A percentile compares a stretch with the other conserved stretches of the same genome.
Evolutionary conservation across 2,888 invertebrate species (phyloP).

Genomic region (Sesia bembeciformis): DNA sequence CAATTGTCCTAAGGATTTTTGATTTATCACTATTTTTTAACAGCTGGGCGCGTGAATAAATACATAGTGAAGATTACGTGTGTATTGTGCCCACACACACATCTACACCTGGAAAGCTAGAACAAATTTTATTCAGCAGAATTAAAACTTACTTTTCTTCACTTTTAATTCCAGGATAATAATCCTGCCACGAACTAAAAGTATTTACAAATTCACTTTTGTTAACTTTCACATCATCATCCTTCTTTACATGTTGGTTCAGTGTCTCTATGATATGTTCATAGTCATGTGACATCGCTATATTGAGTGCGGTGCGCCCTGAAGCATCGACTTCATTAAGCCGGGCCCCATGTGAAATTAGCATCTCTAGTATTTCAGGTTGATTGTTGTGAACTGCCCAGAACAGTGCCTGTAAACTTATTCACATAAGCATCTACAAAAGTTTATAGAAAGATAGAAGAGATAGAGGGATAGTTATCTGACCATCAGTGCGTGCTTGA

Average conservation of each 20-base stretch:
- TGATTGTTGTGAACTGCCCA: constrained; percentile 76
- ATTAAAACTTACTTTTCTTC: constrained; percentile 33
- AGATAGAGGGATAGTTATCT: no score
- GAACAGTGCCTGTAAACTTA: constrained; percentile 72
- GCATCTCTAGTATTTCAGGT: constrained; percentile 63
- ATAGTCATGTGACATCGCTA: constrained; percentile 70
- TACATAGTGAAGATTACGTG: no score
- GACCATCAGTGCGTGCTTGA: no score
- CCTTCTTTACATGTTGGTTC: constrained; percentile 36
- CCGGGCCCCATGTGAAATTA: constrained; percentile 70
- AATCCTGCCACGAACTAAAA: constrained; percentile 58
- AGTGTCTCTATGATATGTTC: constrained; percentile 58
- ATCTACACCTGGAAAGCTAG: no score
- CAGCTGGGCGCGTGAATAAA: no score
- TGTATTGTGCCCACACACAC: no score
- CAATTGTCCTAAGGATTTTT: no score
- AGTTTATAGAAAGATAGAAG: not conserved
- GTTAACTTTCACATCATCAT: constrained; percentile 18
- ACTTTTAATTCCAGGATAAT: constrained; percentile 59
- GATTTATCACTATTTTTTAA: no score
- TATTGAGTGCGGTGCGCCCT: constrained; percentile 61
- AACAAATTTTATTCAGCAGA: not conserved
- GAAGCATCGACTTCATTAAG: constrained; percentile 62
- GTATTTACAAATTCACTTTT: constrained; percentile 17
- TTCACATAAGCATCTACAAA: not conserved